Conservation (phyloP, 92 coral and sea anemone genomes). For the Ricordea florida region DNA sequence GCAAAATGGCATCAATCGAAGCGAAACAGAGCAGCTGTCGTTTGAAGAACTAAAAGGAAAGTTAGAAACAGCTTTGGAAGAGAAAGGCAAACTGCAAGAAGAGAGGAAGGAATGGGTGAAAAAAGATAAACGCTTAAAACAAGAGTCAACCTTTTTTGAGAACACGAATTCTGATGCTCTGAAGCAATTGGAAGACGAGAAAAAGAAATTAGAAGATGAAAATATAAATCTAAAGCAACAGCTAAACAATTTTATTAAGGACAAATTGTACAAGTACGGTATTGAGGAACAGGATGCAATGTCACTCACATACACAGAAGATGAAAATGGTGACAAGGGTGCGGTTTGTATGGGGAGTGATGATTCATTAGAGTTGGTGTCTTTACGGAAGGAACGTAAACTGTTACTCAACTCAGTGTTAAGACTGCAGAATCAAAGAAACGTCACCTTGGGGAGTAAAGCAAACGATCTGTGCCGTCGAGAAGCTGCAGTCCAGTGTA, state of each 20-base stretch:
- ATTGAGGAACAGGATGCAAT: slow-evolving; percentile 53
- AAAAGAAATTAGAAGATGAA: slow-evolving; percentile 55
- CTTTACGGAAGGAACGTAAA: slow-evolving; percentile 72
- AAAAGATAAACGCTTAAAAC: slow-evolving; percentile 53
- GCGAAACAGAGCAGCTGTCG: slow-evolving; percentile 10
- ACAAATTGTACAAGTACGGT: slow-evolving; percentile 60
- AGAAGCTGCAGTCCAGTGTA: slow-evolving; percentile 75
- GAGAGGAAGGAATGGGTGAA: slow-evolving; percentile 55
- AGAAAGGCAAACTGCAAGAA: slow-evolving; percentile 28
- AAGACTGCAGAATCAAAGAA: slow-evolving; percentile 65
- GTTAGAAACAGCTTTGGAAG: background rate
- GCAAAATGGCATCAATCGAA: slow-evolving; percentile 13
- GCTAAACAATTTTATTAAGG: slow-evolving; percentile 37
- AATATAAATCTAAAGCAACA: slow-evolving; percentile 59
- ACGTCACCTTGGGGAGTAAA: slow-evolving; percentile 1
- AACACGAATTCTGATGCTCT: slow-evolving; percentile 19
- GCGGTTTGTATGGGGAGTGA: slow-evolving; percentile 26
- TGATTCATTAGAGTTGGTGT: slow-evolving; percentile 55
- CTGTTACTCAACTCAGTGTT: slow-evolving; percentile 77
- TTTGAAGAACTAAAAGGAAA: slow-evolving; percentile 21
- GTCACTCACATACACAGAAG: slow-evolving; percentile 36
- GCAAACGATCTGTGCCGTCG: background rate
- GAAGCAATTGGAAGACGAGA: slow-evolving; percentile 67
- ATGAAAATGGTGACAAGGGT: background rate
- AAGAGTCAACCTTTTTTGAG: slow-evolving; percentile 46